These are phyloP conservation scores for Drosophila guanche DNA, from an alignment of 1,140 invertebrate genomes.

Conservation along the genomic window DNA sequence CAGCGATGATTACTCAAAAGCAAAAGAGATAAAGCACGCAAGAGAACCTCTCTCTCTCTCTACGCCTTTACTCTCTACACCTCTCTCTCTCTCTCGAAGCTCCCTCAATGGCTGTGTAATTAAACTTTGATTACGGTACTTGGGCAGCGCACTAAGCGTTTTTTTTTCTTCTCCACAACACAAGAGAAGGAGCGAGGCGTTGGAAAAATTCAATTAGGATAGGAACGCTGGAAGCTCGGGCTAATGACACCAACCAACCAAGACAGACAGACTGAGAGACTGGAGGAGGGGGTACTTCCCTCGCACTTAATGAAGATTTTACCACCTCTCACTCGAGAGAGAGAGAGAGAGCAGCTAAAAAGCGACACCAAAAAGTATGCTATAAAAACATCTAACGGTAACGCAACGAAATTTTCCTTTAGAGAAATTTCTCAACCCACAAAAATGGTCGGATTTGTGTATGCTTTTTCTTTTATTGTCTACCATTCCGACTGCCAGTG, in stretches of 20 bases:
- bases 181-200: slow-evolving; percentile 7
- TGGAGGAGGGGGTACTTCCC: not conserved
- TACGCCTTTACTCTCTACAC: slow-evolving; percentile 20
- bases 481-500: slow-evolving; percentile 16
- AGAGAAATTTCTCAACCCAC: not conserved
- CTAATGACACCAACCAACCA: slow-evolving; percentile 61
- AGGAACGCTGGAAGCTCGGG: slow-evolving; percentile 23
- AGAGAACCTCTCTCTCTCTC: slow-evolving; percentile 21
- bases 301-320: slow-evolving; percentile 16
- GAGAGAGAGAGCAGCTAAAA: not conserved
- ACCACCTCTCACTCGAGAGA: slow-evolving; percentile 10
- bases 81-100: slow-evolving; percentile 22
- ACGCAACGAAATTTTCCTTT: not conserved
- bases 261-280: not conserved
- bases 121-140: slow-evolving; percentile 82
- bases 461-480: slow-evolving; percentile 44
- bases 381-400: slow-evolving; percentile 2
- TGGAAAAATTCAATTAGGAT: slow-evolving; percentile 37
- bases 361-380: slow-evolving; percentile 1
- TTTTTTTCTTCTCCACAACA: slow-evolving; percentile 30
- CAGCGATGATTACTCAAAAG: slow-evolving; percentile 76
- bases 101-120: slow-evolving; percentile 75
- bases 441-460: slow-evolving; percentile 23
- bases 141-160: slow-evolving; percentile 69
- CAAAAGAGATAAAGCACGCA: slow-evolving; percentile 66